Evolutionary conservation across 2,888 invertebrate species (phyloP).

Genomic region (Ypsolopha sequella): DNA sequence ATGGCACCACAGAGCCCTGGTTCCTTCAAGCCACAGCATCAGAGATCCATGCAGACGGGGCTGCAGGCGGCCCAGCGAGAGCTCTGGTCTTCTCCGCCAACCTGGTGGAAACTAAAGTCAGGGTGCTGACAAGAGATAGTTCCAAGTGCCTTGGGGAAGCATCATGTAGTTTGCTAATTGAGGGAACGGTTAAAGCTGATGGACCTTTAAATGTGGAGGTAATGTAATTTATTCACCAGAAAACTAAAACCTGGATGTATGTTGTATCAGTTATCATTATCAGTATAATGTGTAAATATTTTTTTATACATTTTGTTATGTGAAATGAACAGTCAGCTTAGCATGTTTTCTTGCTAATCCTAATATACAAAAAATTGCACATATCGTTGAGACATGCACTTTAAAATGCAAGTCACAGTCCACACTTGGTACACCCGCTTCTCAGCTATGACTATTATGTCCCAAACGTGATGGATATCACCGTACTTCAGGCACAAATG

Average conservation of each 20-base stretch:
- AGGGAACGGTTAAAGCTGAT: slow-evolving; percentile 83
- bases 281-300: no score
- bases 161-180: slow-evolving; percentile 79
- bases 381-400: no score
- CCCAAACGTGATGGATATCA: no score
- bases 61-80: slow-evolving; percentile 77
- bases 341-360: no score
- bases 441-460: no score
- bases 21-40: slow-evolving; percentile 78
- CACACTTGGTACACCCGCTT: no score
- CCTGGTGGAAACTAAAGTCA: slow-evolving; percentile 74
- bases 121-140: slow-evolving; percentile 54
- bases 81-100: slow-evolving; percentile 79
- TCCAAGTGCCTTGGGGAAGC: slow-evolving; percentile 80
- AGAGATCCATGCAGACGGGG: slow-evolving; percentile 79
- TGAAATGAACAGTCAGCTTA: no score
- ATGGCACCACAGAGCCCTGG: slow-evolving; percentile 70
- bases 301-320: no score
- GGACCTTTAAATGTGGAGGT: slow-evolving; percentile 90
- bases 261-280: no score
- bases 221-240: slow-evolving; percentile 9
- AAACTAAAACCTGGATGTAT: slow-evolving; percentile 12
- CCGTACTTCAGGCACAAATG: no score
- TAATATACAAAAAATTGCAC: no score
- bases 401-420: no score